Evolutionary conservation across 1,140 invertebrate genomes (phyloP), one percentile per base, ranked within the genome.

Genomic region (Drosophila repletoides): DNA sequence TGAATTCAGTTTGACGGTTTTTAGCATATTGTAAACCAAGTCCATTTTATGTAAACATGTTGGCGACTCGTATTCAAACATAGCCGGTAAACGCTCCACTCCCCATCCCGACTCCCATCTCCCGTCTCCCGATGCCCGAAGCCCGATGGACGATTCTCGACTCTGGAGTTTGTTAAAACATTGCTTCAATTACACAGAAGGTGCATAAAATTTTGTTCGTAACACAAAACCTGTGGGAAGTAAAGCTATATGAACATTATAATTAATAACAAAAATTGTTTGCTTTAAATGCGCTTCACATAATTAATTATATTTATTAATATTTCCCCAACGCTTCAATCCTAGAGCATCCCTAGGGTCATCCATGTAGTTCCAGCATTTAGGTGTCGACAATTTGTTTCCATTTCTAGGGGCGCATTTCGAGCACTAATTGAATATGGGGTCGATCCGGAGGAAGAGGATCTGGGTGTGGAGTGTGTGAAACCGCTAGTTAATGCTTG

Each of bases 41-140:
- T 72, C 74, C 53, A 53, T 65, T 83, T 88, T 84, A 84, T 88
- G 84, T 88, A 88, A 88, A 88, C 83, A 88, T 88, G 83, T 79
- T 88, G 63, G 60, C 83, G 77, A 79, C 74, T 86, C 80, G 45
- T 59, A 84, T 84, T 84, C 69, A 76, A 79, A 80, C 76, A 76
- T 81, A 72, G 76, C 76, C 53, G 55, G 66, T 55, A 55, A 45
- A 49, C 46, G 48, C 40, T 29, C 29, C 15, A 59, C 34, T 61
- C 51, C 64, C 33, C 14, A 15, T 14, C 33, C 33, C 21, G 14
- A 29, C 24, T 5, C 40, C 28, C n/a, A 1, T 24, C 31, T 43
- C 49, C 29, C 28, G 15, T 49, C 29, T 38, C 17, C 10, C 31
- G 3, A 10, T 15, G 14, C 29, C 5, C 12, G 2, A 28, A 7